Evolutionary conservation across 2,797 vertebrate species (phyloP), one percentile per base, ranked within the genome.

Genomic region (Limnodromus scolopaceus): DNA sequence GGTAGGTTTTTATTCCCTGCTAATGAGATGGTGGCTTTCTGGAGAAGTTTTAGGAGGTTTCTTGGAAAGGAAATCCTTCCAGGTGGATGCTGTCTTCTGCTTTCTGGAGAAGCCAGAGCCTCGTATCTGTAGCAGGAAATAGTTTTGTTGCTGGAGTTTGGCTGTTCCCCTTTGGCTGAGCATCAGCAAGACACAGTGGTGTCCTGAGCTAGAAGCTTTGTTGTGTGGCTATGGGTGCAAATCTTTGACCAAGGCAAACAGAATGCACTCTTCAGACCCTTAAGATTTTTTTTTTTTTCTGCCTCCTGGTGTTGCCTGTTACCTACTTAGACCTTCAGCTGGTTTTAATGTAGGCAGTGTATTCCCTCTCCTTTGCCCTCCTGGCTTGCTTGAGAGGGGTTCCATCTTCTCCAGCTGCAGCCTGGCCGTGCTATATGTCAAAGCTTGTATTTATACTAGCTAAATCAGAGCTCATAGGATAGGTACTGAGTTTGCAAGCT

Each of bases 61-160:
- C 20, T 66, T 58, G 20, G 11, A 25, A 41, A 27, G 27, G 15
- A 60, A 82, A 10, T 27, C 15, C 18, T 49, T 74, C 22, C 53
- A 72, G 49, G 58, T 46, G 64, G 60, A 9, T 3, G 1, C 10
- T 16, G 38, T 60, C 17, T 24, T 28, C 3, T 48, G 32, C 60
- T 25, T 34, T 63, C 38, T 51, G 48, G 60, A 74, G 55, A 39
- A 65, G 39, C 32, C 43, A 39, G 6, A 1, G 18, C 53, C 22
- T 58, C 13, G 2, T 5, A 11, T 25, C 24, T 28, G 24, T 13
- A 17, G 14, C 1, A 5, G 48, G 14, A 5, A 39, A 14, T 10
- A 18, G 10, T 16, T 53, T 17, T 2, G 1, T 18, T 55, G 30
- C 41, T n/a, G 28, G 58, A 10, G 24, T 48, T 80, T 39, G 48